Conservation (phyloP, 2,113 vertebrate genomes). For the Corapipo altera region DNA sequence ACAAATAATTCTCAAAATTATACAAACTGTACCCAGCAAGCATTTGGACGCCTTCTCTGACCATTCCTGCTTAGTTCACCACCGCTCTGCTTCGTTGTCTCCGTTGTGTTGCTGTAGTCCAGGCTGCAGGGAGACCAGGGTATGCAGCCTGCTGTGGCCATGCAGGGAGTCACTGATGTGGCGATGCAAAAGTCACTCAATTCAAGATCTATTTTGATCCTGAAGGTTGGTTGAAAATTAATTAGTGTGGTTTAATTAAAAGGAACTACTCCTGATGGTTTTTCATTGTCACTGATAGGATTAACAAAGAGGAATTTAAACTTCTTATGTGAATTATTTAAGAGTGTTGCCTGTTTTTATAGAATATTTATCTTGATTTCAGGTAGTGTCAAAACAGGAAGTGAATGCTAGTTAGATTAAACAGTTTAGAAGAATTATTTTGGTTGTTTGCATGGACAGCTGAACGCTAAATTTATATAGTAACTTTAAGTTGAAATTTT, state of each 20-base stretch:
- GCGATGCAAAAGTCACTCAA: not conserved
- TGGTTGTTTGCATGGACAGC: not conserved
- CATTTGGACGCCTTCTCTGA: not conserved
- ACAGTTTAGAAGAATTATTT: not conserved
- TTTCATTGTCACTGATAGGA: not conserved
- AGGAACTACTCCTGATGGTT: not conserved
- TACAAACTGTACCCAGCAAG: fast-evolving
- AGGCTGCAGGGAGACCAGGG: not conserved
- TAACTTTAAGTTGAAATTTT: not conserved
- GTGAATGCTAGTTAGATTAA: not conserved
- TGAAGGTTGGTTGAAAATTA: not conserved
- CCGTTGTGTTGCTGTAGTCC: fast-evolving
- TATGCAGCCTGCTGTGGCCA: not conserved
- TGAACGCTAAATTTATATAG: not conserved
- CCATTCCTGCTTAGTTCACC: not conserved
- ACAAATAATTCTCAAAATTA: not conserved
- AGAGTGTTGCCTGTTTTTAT: not conserved
- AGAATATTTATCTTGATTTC: not conserved
- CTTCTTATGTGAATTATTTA: not conserved
- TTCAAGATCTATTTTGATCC: not conserved
- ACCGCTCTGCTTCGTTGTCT: fast-evolving
- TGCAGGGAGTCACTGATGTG: fast-evolving
- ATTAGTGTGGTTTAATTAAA: not conserved
- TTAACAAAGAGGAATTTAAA: not conserved
- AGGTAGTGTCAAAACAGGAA: not conserved